Percentiles rank a stretch among this genome's conserved stretches.
These are phyloP conservation scores for Hemistola chrysoprasaria DNA, from an alignment of 2,888 invertebrate genomes.

Conservation along the genomic window DNA sequence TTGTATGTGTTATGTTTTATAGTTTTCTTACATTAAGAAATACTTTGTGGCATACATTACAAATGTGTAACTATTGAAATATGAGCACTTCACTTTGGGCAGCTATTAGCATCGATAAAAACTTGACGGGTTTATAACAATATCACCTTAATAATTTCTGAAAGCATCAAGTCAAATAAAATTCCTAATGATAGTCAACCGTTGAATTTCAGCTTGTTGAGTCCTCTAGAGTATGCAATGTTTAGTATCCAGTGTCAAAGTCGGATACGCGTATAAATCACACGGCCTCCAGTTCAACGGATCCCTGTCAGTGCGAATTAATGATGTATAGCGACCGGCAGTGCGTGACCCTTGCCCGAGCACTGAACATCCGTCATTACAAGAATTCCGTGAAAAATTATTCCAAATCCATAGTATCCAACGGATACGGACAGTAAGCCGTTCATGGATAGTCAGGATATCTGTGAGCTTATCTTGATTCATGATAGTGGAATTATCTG, in stretches of 20 bases:
- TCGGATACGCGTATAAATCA: slow-evolving; percentile 40
- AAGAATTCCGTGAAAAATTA: slow-evolving; percentile 28
- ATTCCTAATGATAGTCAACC: slow-evolving; percentile 34
- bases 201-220: slow-evolving; percentile 23
- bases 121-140: too few species aligned
- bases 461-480: slow-evolving; percentile 7
- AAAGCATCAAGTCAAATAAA: too few species aligned
- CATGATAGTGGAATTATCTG: too few species aligned
- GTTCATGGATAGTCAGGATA: not conserved
- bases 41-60: too few species aligned
- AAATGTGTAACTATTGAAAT: too few species aligned
- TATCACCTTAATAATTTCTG: too few species aligned
- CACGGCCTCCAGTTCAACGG: slow-evolving; percentile 32
- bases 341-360: slow-evolving; percentile 24
- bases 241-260: slow-evolving; percentile 35
- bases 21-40: too few species aligned
- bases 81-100: too few species aligned
- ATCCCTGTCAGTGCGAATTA: slow-evolving; percentile 42
- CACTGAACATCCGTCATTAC: slow-evolving; percentile 25
- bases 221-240: slow-evolving; percentile 28
- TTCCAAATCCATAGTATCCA: slow-evolving; percentile 8
- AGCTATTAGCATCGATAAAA: too few species aligned
- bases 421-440: not conserved
- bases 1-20: too few species aligned
- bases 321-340: slow-evolving; percentile 34